phyloP scores from a whole-genome alignment of 2,113 vertebrate species.

The Sinocyclocheilus grahami region DNA sequence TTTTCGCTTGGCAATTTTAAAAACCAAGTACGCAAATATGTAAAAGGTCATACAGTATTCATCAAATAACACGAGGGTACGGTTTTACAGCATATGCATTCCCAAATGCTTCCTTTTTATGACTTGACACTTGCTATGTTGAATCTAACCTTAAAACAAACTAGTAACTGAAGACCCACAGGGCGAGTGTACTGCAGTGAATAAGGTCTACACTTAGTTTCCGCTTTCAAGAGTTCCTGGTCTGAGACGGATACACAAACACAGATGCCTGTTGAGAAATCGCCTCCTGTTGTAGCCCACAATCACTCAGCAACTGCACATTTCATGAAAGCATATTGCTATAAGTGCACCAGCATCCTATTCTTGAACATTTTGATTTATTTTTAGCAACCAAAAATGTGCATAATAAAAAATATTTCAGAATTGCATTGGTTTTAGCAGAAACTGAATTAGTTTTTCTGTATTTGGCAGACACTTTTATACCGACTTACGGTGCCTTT shows the following conservation, averaged over 20 bases:
- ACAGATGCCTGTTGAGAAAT: neutral
- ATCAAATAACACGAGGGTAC: neutral
- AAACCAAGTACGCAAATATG: neutral
- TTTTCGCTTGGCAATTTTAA: neutral
- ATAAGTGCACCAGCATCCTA: neutral
- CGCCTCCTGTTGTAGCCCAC: neutral
- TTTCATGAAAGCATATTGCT: neutral
- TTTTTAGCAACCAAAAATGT: neutral
- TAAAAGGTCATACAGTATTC: neutral
- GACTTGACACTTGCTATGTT: neutral
- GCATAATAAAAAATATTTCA: neutral
- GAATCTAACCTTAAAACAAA: neutral
- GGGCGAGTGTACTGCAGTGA: neutral
- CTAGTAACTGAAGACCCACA: neutral
- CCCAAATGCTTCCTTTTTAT: neutral
- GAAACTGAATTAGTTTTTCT: neutral
- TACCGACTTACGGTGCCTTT: neutral
- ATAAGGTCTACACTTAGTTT: neutral
- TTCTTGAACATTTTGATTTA: neutral
- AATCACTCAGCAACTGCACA: neutral
- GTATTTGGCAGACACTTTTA: neutral
- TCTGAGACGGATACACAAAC: conserved; percentile 1
- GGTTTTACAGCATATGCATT: neutral
- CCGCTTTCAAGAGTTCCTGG: neutral
- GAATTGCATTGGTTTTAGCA: neutral